Evolutionary conservation across 2,113 vertebrate species (phyloP).

Genomic region (Marmota monax): DNA sequence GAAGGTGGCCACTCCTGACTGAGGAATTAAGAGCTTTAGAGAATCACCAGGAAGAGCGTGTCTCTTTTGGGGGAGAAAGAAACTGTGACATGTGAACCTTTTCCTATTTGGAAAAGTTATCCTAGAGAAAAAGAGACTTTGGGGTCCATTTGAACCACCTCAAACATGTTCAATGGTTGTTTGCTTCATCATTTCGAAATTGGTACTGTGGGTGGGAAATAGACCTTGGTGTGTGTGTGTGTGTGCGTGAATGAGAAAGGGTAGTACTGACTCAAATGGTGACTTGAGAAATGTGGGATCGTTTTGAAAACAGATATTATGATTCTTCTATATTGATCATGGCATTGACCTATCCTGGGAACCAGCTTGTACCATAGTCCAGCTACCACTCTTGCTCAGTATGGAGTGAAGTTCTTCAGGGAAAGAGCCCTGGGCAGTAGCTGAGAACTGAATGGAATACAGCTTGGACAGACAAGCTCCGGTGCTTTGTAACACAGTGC

Average conservation of each 20-base stretch:
- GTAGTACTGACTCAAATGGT: neutral
- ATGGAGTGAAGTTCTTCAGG: neutral
- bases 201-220: neutral
- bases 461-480: neutral
- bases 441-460: neutral
- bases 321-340: neutral
- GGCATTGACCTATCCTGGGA: neutral
- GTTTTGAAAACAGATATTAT: neutral
- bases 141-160: neutral
- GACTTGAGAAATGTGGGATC: neutral
- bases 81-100: neutral
- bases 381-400: neutral
- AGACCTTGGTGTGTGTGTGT: neutral
- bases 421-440: neutral
- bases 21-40: neutral
- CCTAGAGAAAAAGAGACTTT: neutral
- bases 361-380: neutral
- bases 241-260: neutral
- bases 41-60: neutral
- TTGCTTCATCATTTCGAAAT: neutral
- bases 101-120: constrained; percentile 5
- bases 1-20: neutral
- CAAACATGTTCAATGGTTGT: neutral
- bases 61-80: neutral
- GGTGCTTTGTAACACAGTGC: neutral